Conservation (phyloP, 2,113 vertebrate species). For the Danionella cerebrum region DNA sequence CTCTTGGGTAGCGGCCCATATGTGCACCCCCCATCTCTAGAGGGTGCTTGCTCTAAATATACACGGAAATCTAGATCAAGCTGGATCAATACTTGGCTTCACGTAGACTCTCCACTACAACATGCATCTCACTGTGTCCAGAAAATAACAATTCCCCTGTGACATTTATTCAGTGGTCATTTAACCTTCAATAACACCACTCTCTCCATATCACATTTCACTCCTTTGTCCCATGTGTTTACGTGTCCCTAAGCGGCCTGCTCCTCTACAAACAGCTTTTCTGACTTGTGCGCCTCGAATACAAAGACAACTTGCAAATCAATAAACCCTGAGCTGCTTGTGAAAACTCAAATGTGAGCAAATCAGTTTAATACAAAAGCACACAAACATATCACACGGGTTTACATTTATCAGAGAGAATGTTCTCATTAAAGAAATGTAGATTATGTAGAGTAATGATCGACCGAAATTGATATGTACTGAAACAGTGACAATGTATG, state of each 20-base stretch:
- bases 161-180: slow-evolving; percentile 2
- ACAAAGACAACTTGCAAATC: neutral
- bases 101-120: slow-evolving; percentile 7
- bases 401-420: neutral
- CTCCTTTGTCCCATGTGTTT: neutral
- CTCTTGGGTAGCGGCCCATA: slow-evolving; percentile 16
- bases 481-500: no score
- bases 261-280: slow-evolving; percentile 12
- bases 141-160: neutral
- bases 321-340: slow-evolving; percentile 6
- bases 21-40: slow-evolving; percentile 5
- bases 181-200: neutral
- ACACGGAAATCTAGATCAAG: slow-evolving; percentile 32
- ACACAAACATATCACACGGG: neutral
- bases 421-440: no score
- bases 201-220: neutral
- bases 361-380: neutral
- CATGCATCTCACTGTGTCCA: neutral
- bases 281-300: neutral
- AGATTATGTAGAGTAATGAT: no score
- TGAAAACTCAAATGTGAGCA: neutral
- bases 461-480: no score
- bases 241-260: neutral
- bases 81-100: slow-evolving; percentile 18
- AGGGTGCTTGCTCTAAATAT: slow-evolving; percentile 16